Evolutionary conservation across 2,113 vertebrate species (phyloP), one percentile per base, ranked within the genome.

Genomic region (Ceyx margarethae): DNA sequence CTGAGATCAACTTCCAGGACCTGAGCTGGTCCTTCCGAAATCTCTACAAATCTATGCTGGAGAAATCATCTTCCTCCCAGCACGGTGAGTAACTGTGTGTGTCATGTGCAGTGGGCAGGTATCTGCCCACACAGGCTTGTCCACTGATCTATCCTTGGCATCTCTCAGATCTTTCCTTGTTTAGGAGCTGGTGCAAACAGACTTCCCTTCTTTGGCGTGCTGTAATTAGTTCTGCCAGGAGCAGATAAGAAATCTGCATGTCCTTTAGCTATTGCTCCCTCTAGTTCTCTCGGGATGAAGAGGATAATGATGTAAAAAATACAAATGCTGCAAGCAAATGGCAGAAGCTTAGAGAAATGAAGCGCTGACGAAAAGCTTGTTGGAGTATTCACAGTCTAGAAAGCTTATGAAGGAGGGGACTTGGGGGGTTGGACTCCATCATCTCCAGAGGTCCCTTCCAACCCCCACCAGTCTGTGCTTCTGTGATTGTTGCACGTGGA

Each of bases 1-100:
- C 99, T 1, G 99, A 99, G 97, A 97, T 99, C 94, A 99, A 98
- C 95, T 97, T 99, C 72, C 99, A 99, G 60, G 99, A 99, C 93
- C 96, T 99, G 77, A 99, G 98, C 80, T 98, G 98, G 85, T 99
- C 99, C 81, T 99, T 99, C 97, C 98, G 99, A 89, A 99, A 98
- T 71, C 98, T 99, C 75, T 98, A 98, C 97, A 99, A 98, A 96
- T 99, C 98, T 25, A 98, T 99, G 98, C 98, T 98, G 79, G 99
- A 99, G 95, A 98, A 98, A 91, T 98, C 98, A 28, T 97, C 98
- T 51, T 98, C 99, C 23, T 97, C 98, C 25, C 98, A 98, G 94
- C 98, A 99, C 92, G 97, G 98, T 99, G 96, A 97, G 97, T 95
- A 81, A 84, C 74, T 15, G 4, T 37, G 26, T 71, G 48, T 23